Evolutionary conservation across 1,140 invertebrate species (phyloP).

Genomic region (Lasaia peninsularis): DNA sequence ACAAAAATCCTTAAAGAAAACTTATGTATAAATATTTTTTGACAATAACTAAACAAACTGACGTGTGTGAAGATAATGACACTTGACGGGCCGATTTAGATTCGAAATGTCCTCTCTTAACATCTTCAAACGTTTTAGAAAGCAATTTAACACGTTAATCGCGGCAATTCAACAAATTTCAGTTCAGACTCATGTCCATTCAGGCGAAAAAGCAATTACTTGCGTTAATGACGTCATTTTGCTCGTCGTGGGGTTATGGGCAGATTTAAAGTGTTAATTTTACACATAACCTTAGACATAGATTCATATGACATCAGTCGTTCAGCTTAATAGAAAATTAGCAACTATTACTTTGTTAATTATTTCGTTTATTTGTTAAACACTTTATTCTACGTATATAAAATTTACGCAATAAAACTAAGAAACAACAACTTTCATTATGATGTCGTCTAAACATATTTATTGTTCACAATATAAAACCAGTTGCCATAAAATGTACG

Average conservation of each 20-base stretch:
- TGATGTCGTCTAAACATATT: no score
- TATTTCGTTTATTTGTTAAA: no score
- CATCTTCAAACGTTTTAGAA: constrained; percentile 45
- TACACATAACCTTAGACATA: neutral
- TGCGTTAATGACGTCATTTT: constrained; percentile 69
- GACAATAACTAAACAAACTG: neutral
- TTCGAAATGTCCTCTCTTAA: constrained; percentile 30
- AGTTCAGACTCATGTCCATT: constrained; percentile 45
- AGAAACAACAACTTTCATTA: no score
- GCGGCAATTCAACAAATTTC: constrained; percentile 67
- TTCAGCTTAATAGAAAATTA: no score
- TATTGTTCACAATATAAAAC: no score
- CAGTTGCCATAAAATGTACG: no score
- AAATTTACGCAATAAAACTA: no score
- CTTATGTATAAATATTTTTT: neutral
- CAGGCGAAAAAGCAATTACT: constrained; percentile 73
- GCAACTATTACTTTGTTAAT: no score
- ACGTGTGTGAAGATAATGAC: neutral
- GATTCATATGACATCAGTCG: no score
- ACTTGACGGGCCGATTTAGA: neutral
- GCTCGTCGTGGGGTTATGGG: constrained; percentile 53
- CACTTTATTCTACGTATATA: no score
- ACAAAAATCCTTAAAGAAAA: neutral
- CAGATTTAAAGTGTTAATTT: neutral
- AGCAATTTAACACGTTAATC: constrained; percentile 70